Conservation (phyloP, 53 echinoderm and acorn worm species). For the Holothuria leucospilota region DNA sequence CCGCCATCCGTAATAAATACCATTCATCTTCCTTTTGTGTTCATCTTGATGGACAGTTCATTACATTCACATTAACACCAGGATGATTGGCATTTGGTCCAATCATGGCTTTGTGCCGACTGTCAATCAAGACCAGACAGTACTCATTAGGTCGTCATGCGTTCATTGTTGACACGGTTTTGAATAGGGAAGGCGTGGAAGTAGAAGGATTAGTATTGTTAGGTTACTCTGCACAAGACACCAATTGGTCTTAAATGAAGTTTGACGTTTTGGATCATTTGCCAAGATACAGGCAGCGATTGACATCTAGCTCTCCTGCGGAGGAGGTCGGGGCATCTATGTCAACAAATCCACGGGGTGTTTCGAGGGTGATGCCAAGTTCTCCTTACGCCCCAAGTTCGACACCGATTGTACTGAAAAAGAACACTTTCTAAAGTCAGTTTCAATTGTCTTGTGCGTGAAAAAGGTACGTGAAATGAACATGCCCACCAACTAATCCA, state of each 20-base stretch:
- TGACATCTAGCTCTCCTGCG: conserved; percentile 1
- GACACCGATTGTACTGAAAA: no score
- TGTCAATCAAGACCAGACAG: conserved; percentile 12
- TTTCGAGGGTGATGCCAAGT: no score
- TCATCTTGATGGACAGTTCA: conserved; percentile 35
- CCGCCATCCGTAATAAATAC: conserved; percentile 17
- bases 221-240: background rate
- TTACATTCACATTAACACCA: background rate
- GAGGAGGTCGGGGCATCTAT: conserved; percentile 8
- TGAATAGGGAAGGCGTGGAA: conserved; percentile 51
- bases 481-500: no score
- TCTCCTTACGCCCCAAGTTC: no score
- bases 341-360: conserved; percentile 34
- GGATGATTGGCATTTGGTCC: conserved; percentile 27
- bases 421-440: no score
- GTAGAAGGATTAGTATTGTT: conserved; percentile 16
- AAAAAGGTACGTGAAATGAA: no score
- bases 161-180: conserved; percentile 43
- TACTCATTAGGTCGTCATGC: conserved; percentile 25
- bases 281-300: background rate
- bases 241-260: background rate
- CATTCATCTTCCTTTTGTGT: conserved; percentile 14
- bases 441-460: no score
- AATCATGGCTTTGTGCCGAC: background rate
- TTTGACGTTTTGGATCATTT: conserved; percentile 19